A percentile compares a stretch with the other conserved stretches of the same genome.
Evolutionary conservation across 2,797 vertebrate genomes (phyloP).

Genomic region (Gallinago stenura): DNA sequence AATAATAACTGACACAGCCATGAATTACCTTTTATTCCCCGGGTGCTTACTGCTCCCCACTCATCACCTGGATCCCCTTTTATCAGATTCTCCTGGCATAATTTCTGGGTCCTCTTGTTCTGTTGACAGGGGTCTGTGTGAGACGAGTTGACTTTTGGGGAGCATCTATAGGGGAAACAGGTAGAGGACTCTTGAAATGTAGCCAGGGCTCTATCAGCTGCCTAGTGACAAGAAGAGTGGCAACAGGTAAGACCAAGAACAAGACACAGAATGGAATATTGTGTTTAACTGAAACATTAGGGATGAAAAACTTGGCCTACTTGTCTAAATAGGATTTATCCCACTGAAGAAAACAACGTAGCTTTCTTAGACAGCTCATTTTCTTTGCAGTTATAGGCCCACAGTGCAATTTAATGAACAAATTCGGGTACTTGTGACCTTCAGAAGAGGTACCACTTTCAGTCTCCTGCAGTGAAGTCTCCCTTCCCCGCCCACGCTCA

Average conservation of each 20-base stretch:
- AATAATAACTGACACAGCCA: background rate
- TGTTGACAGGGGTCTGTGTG: background rate
- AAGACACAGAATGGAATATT: background rate
- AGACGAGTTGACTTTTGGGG: background rate
- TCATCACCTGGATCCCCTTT: background rate
- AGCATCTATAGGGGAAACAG: background rate
- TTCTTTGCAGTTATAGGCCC: background rate
- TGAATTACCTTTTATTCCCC: background rate
- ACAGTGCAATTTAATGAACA: background rate
- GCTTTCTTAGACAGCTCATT: background rate
- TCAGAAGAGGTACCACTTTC: constrained; percentile 65
- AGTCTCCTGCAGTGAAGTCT: constrained; percentile 30
- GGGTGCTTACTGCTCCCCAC: background rate
- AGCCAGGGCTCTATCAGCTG: background rate
- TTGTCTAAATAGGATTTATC: background rate
- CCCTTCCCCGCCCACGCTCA: constrained; percentile 16
- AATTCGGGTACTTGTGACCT: constrained; percentile 10
- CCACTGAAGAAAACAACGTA: background rate
- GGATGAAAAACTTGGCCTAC: background rate
- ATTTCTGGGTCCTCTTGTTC: background rate
- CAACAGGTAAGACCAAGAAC: background rate
- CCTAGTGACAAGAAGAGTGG: background rate
- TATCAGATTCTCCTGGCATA: background rate
- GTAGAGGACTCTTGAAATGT: background rate
- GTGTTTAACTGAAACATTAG: background rate